Conservation (phyloP, 2,888 invertebrate species). For the Folsomia manolachei region DNA sequence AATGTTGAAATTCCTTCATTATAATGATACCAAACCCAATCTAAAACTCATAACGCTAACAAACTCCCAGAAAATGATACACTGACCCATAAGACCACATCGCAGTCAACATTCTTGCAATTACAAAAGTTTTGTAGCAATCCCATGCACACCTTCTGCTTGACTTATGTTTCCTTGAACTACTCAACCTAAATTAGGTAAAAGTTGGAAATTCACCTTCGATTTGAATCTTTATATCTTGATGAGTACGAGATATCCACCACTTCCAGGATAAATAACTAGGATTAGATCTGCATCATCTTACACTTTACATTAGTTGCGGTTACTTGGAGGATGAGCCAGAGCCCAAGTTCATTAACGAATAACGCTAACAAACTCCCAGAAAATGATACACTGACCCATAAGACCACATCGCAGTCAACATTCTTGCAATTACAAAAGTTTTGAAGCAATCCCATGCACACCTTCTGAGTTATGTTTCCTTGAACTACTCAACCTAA, state of each 20-base stretch:
- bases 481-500: neutral
- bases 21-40: neutral
- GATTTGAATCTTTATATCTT: constrained; percentile 1
- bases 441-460: no score
- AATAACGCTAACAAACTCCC: neutral
- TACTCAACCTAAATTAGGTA: neutral
- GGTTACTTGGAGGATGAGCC: neutral
- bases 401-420: constrained; percentile 16
- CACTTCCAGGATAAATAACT: no score
- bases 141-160: no score
- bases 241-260: no score
- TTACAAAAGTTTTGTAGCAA: no score
- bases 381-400: constrained; percentile 19
- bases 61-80: constrained; percentile 5
- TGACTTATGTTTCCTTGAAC: neutral
- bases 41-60: neutral
- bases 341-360: neutral
- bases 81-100: constrained; percentile 20
- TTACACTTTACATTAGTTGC: neutral
- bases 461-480: neutral
- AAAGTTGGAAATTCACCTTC: constrained; percentile 1
- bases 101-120: no score
- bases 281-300: neutral
- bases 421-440: no score
- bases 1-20: neutral